Conservation (phyloP, 2,888 invertebrate species). For the Neoaliturus tenellus region DNA sequence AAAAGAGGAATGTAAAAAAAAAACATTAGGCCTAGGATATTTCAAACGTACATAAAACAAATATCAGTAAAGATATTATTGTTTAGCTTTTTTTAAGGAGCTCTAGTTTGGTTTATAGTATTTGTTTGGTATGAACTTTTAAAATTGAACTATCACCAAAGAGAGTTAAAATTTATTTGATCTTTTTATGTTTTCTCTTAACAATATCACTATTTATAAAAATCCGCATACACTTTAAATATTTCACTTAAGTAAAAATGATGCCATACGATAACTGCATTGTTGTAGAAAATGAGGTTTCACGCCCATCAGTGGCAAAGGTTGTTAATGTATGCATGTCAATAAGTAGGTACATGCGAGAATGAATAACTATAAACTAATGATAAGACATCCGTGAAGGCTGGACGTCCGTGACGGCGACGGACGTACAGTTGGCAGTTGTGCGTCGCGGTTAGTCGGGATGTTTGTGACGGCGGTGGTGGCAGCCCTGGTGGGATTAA, state of each 20-base stretch:
- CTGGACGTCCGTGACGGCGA: background rate
- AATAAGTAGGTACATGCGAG: background rate
- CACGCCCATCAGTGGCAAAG: background rate
- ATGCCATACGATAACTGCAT: background rate
- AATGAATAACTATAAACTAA: constrained; percentile 26
- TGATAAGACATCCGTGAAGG: constrained; percentile 13
- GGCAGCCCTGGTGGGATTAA: background rate
- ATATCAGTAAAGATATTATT: too few species aligned
- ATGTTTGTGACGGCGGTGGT: background rate
- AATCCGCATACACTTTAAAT: too few species aligned
- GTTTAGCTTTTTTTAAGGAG: too few species aligned
- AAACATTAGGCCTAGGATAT: too few species aligned
- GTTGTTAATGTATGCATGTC: background rate
- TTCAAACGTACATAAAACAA: too few species aligned
- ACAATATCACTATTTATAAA: background rate
- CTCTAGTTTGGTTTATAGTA: too few species aligned
- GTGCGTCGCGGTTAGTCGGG: background rate
- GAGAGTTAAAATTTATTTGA: too few species aligned
- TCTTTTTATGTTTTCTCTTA: too few species aligned
- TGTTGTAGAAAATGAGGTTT: background rate
- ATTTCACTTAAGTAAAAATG: background rate
- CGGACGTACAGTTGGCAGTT: background rate
- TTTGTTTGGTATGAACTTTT: too few species aligned
- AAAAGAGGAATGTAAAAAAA: too few species aligned
- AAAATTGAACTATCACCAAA: too few species aligned